phyloP scores from a whole-genome alignment of 2,113 vertebrate genomes.

The Erythrolamprus reginae region DNA sequence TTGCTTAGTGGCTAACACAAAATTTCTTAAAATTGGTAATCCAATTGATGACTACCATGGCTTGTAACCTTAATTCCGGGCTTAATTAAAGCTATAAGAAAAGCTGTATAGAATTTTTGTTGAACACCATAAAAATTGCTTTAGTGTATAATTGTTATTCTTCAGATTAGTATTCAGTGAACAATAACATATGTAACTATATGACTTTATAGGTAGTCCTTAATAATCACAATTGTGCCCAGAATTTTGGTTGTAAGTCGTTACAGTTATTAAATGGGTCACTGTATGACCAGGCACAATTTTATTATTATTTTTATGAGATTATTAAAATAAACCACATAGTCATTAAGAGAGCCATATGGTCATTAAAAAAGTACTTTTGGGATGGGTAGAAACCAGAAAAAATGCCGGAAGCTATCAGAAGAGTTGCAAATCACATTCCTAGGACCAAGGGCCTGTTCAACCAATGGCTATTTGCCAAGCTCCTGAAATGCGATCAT shows the following conservation, averaged over 20 bases:
- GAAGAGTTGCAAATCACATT: not conserved
- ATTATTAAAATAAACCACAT: not conserved
- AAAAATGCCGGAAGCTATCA: not conserved
- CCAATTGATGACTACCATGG: too few species aligned
- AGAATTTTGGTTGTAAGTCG: not conserved
- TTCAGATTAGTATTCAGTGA: constrained; percentile 20
- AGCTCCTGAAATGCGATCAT: not conserved
- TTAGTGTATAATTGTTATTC: not conserved
- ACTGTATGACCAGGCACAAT: not conserved
- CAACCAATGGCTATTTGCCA: not conserved
- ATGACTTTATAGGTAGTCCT: not conserved
- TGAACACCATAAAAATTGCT: not conserved
- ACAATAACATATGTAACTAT: not conserved
- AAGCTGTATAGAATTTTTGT: not conserved
- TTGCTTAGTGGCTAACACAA: too few species aligned
- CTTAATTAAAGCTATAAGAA: too few species aligned
- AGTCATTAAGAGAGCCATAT: not conserved
- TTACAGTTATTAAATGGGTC: not conserved
- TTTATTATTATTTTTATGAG: not conserved
- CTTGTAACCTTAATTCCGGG: too few species aligned
- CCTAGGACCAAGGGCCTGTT: not conserved
- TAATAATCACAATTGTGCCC: not conserved
- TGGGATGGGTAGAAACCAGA: not conserved
- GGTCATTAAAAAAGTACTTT: not conserved
- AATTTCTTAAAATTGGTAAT: too few species aligned